Percentiles rank a stretch among this genome's conserved stretches.
These are phyloP conservation scores for Smittia sp. DNA, from an alignment of 2,888 invertebrate genomes.

Conservation along the genomic window DNA sequence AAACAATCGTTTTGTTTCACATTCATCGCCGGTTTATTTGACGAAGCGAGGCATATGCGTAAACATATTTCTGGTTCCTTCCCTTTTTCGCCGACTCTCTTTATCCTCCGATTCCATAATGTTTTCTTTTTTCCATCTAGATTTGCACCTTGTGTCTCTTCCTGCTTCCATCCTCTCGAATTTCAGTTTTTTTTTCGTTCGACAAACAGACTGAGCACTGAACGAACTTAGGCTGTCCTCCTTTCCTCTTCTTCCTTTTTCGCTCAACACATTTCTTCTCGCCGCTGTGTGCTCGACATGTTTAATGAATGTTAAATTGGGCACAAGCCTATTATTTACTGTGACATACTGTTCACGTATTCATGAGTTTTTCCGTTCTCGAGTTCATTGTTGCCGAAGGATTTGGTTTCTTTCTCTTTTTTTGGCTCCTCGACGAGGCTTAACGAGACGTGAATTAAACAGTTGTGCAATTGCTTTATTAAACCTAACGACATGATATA, in stretches of 20 bases:
- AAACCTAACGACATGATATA: background rate
- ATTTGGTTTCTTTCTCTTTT: background rate
- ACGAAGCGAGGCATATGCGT: conserved; percentile 36
- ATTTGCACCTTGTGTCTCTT: conserved; percentile 41
- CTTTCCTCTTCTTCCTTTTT: conserved; percentile 19
- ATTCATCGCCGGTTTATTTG: conserved; percentile 20
- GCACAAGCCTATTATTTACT: conserved; percentile 40
- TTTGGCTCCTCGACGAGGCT: background rate
- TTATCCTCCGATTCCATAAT: conserved; percentile 17
- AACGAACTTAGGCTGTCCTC: background rate
- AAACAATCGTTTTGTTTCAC: background rate
- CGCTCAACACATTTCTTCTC: conserved; percentile 38
- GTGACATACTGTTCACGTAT: conserved; percentile 34
- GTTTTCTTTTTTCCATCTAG: conserved; percentile 13
- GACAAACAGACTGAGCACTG: background rate
- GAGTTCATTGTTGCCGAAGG: background rate
- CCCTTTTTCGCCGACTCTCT: conserved; percentile 22
- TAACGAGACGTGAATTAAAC: conserved; percentile 12
- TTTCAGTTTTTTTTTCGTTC: conserved; percentile 2
- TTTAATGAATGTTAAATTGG: conserved; percentile 40
- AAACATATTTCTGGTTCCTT: conserved; percentile 33
- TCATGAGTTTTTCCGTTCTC: conserved; percentile 6
- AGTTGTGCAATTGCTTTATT: conserved; percentile 31
- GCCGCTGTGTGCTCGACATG: background rate
- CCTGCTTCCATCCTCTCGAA: conserved; percentile 38